A percentile compares a stretch with the other conserved stretches of the same genome.
Conservation (phyloP, 2,888 invertebrate species). For the Amphiduros pacificus region DNA sequence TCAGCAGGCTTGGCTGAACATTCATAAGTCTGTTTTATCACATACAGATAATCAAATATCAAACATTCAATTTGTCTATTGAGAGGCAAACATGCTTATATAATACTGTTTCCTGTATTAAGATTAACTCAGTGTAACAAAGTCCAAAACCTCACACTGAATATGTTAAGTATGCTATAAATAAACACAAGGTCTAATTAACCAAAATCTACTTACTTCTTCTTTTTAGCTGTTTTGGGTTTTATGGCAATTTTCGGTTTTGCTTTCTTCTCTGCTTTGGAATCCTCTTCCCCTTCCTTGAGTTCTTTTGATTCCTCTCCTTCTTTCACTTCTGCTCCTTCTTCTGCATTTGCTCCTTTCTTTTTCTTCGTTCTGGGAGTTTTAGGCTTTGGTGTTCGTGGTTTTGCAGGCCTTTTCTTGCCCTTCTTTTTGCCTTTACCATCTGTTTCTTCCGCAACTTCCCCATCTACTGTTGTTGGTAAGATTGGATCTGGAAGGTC, state of each 20-base stretch:
- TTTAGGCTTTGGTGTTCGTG: constrained; percentile 36
- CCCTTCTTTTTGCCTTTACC: constrained; percentile 28
- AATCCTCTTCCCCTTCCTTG: constrained; percentile 20
- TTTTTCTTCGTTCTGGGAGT: constrained; percentile 29
- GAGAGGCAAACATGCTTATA: too few species aligned
- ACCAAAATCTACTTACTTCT: constrained; percentile 14
- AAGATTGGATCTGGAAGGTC: constrained; percentile 27
- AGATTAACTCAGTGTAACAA: too few species aligned
- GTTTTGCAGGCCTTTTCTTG: constrained; percentile 27
- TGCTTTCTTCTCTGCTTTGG: constrained; percentile 4
- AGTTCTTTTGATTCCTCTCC: constrained; percentile 33
- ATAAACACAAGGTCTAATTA: too few species aligned
- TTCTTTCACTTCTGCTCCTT: constrained; percentile 34
- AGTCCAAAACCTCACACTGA: too few species aligned
- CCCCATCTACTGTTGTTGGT: not conserved
- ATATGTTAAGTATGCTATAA: too few species aligned
- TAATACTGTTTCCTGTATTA: too few species aligned
- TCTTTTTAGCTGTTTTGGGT: constrained; percentile 20
- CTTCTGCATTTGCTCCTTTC: constrained; percentile 23
- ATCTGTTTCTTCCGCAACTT: not conserved
- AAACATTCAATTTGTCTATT: too few species aligned
- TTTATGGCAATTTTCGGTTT: not conserved
- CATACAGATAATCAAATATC: too few species aligned
- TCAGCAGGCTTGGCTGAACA: too few species aligned
- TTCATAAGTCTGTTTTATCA: too few species aligned